Conservation (phyloP, 2,888 invertebrate species). For the Drosophila tanythrix region DNA sequence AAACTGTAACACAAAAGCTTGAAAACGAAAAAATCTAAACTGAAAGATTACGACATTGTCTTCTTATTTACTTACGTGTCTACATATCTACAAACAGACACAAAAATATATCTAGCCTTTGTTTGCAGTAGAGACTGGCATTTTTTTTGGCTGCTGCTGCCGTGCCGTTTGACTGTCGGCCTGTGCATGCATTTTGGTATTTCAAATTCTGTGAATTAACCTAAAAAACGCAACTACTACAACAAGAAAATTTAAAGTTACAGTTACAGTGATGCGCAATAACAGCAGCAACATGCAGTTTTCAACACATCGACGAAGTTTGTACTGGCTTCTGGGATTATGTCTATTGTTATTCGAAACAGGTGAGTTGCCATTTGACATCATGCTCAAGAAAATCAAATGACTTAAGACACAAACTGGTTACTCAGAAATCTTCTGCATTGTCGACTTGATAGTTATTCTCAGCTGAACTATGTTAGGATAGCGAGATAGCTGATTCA, state of each 20-base stretch:
- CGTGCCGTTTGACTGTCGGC: conserved; percentile 45
- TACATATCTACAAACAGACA: conserved; percentile 13
- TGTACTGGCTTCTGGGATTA: conserved; percentile 83
- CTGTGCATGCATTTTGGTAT: conserved; percentile 58
- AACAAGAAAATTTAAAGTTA: conserved; percentile 69
- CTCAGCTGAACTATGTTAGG: not conserved
- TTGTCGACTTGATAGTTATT: not conserved
- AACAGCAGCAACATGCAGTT: conserved; percentile 76
- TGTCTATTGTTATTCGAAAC: conserved; percentile 81
- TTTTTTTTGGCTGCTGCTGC: conserved; percentile 44
- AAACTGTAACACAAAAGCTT: conserved; percentile 69
- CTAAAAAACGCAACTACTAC: conserved; percentile 63
- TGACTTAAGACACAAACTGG: conserved; percentile 46
- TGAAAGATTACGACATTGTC: conserved; percentile 73
- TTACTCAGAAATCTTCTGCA: conserved; percentile 11
- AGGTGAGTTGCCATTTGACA: conserved; percentile 74
- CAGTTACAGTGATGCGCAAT: conserved; percentile 70
- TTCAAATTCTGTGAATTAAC: conserved; percentile 74
- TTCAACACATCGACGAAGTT: conserved; percentile 73
- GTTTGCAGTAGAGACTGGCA: conserved; percentile 53
- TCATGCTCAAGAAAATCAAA: conserved; percentile 37
- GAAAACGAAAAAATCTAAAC: conserved; percentile 65
- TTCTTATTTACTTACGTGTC: conserved; percentile 45
- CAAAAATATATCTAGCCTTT: conserved; percentile 32
- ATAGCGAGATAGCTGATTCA: conserved; percentile 29